These are phyloP conservation scores for Neosalanx taihuensis DNA, from an alignment of 2,797 vertebrate genomes.

Conservation along the genomic window DNA sequence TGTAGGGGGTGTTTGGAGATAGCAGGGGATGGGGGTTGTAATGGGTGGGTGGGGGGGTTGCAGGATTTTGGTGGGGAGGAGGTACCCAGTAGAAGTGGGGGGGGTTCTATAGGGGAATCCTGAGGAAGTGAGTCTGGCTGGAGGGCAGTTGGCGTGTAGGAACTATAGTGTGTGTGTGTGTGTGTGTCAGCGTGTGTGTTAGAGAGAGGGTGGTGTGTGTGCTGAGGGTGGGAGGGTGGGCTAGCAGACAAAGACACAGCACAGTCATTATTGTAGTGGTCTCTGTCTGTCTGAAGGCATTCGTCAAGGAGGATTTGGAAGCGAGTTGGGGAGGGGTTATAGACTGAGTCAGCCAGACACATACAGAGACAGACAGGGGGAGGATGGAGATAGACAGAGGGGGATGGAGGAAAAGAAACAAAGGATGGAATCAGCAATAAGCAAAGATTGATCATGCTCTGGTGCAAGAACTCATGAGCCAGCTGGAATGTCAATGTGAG, in stretches of 20 bases:
- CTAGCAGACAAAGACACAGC: slow-evolving; percentile 39
- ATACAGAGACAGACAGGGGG: slow-evolving; percentile 41
- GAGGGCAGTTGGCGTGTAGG: too few species aligned
- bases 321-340: slow-evolving; percentile 1
- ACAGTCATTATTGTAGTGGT: slow-evolving; percentile 45
- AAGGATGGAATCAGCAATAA: slow-evolving; percentile 60
- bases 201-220: slow-evolving; percentile 8
- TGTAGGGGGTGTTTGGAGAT: background rate
- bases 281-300: slow-evolving; percentile 33
- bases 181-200: too few species aligned
- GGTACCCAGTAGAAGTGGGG: too few species aligned
- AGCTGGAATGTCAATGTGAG: background rate
- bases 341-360: slow-evolving; percentile 37
- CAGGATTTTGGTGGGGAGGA: too few species aligned
- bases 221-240: slow-evolving; percentile 13
- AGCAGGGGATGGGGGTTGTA: background rate
- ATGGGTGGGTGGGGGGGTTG: background rate
- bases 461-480: slow-evolving; percentile 49
- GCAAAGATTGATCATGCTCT: slow-evolving; percentile 52
- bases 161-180: too few species aligned
- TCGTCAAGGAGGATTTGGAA: slow-evolving; percentile 17
- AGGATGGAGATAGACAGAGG: background rate
- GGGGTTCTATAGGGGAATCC: too few species aligned
- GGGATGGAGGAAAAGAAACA: slow-evolving; percentile 17
- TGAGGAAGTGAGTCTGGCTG: too few species aligned